Base-by-base conservation (phyloP, 2,888 invertebrate species). In the Cryptocephalus primarius region DNA sequence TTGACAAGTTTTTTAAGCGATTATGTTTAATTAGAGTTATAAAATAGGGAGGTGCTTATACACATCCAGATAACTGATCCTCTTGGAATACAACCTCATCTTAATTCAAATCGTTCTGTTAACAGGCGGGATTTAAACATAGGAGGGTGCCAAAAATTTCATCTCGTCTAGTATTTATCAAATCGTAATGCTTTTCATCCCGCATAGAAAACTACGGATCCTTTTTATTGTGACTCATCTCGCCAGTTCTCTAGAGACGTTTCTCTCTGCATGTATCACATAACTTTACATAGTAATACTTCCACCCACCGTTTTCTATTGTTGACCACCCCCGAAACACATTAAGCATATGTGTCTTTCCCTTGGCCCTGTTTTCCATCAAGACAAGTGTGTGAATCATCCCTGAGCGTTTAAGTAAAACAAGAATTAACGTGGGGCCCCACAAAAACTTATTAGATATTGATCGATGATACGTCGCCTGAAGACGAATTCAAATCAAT, bases 291-390 rank as follows among this genome's bases (percentile, higher is more conserved):
- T 57, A 50, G 49, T 44, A 31, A 46, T 36, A 32, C 45, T 43
- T 47, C 46, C 49, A 39, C 50, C 47, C 48, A 11, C 40, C 14
- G 45, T 45, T 44, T 46, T 42, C 53, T 47, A 48, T 53, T 53
- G 53, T 53, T 51, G 47, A 51, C 46, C 57, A 55, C 56, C 52
- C 55, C 52, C 52, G 49, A 49, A 61, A 61, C 61, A 53, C 61
- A 61, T 63, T 64, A 62, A 64, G 58, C 63, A 63, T 64, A 63
- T 64, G 64, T 62, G 64, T 61, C 60, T 62, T 62, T 64, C 60
- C 61, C 59, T 55, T 48, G 49, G 52, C 50, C 55, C 45, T 53
- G 52, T 51, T 48, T 46, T 40, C 46, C 33, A 52, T 49, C 42
- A 44, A 47, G 40, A 48, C 48, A 49, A 51, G 50, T 51, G 53